Percentiles rank a stretch among this genome's conserved stretches.
Evolutionary conservation across 2,888 invertebrate genomes (phyloP).

Genomic region (Psococerastis gibbosa): DNA sequence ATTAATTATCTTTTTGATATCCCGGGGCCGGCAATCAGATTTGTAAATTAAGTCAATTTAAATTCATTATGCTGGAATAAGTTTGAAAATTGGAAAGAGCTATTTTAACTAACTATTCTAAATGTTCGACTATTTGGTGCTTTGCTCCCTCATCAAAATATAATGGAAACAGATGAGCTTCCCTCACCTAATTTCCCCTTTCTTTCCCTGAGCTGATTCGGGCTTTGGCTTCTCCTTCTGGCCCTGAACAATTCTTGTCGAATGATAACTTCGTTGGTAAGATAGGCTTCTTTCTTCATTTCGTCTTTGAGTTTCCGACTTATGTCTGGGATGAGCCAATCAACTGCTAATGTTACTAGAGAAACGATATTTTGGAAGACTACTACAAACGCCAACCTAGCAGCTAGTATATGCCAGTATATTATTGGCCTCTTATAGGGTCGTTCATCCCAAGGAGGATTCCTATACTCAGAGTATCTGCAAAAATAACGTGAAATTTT

Average conservation of each 20-base stretch:
- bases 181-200: too few relatives aligned
- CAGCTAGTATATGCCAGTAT: constrained; percentile 57
- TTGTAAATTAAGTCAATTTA: too few relatives aligned
- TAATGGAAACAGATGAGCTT: too few relatives aligned
- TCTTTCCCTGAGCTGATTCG: too few relatives aligned
- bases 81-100: too few relatives aligned
- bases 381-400: constrained; percentile 53
- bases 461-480: constrained; percentile 48
- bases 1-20: too few relatives aligned
- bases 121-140: too few relatives aligned
- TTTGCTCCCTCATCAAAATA: too few relatives aligned
- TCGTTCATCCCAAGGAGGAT: constrained; percentile 29
- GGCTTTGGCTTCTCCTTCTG: constrained; percentile 14
- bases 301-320: constrained; percentile 48
- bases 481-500: too few relatives aligned
- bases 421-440: constrained; percentile 41
- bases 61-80: too few relatives aligned
- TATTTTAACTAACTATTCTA: too few relatives aligned
- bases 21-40: too few relatives aligned
- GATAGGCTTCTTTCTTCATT: constrained; percentile 50
- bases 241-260: constrained; percentile 42
- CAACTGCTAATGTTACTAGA: constrained; percentile 46
- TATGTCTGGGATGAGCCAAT: constrained; percentile 61
- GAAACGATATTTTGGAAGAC: constrained; percentile 60
- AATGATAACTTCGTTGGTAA: constrained; percentile 53